Percentiles rank a stretch among this genome's conserved stretches.
Conservation (phyloP, 2,113 vertebrate genomes). For the Campylorhamphus procurvoides region DNA sequence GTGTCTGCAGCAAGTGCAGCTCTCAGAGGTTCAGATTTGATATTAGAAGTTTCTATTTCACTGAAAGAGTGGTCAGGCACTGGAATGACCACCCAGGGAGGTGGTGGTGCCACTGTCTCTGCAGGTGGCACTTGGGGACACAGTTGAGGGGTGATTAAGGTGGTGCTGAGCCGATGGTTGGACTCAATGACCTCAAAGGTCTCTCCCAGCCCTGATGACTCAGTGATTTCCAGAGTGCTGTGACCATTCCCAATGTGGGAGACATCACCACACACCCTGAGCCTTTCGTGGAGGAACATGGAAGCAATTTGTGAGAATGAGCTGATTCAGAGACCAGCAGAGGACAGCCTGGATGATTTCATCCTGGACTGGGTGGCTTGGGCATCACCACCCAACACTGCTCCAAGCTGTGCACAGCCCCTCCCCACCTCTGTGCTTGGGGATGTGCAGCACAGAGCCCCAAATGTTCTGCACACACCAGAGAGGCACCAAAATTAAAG, state of each 20-base stretch:
- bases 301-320: neutral
- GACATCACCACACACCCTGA: neutral
- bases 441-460: neutral
- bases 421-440: rapidly evolving
- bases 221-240: neutral
- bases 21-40: neutral
- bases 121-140: neutral
- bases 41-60: neutral
- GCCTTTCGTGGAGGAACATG: neutral
- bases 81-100: neutral
- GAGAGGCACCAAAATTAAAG: rapidly evolving
- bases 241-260: neutral
- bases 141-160: neutral
- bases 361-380: neutral
- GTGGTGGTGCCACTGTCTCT: neutral
- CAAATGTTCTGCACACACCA: rapidly evolving
- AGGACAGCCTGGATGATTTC: neutral
- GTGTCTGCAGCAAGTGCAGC: neutral
- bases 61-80: neutral
- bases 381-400: neutral
- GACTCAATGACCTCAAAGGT: neutral
- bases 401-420: neutral
- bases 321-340: neutral
- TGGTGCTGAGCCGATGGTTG: neutral
- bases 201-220: neutral